Conservation (phyloP, 2,113 vertebrate genomes). For the Miniopterus natalensis region DNA sequence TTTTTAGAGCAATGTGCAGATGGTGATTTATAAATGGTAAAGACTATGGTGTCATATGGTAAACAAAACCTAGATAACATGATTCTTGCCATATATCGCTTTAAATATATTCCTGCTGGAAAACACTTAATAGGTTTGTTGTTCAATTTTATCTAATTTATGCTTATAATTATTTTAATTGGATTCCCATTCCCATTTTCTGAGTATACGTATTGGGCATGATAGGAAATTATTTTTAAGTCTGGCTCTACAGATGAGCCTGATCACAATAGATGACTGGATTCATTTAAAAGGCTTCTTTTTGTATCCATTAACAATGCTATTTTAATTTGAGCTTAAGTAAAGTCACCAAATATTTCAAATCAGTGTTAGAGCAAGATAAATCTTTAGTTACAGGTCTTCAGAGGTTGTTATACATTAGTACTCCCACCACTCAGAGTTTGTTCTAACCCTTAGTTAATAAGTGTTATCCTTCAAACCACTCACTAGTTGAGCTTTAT, state of each 20-base stretch:
- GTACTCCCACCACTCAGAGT: background rate
- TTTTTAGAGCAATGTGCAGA: constrained; percentile 74
- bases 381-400: background rate
- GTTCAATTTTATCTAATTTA: constrained; percentile 52
- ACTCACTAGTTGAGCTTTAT: background rate
- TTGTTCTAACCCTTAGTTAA: background rate
- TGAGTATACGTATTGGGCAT: background rate
- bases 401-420: background rate
- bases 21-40: constrained; percentile 79
- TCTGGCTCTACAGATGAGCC: background rate
- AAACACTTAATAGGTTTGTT: background rate
- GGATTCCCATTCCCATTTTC: background rate
- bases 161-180: constrained; percentile 56
- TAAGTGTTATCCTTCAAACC: background rate
- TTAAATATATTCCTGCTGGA: constrained; percentile 60
- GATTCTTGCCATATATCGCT: constrained; percentile 49
- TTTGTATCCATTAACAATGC: background rate
- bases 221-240: background rate
- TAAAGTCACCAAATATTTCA: background rate
- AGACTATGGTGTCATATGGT: constrained; percentile 69
- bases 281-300: background rate
- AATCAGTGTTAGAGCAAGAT: background rate
- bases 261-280: background rate
- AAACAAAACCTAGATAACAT: constrained; percentile 75
- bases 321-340: background rate